Percentiles rank a stretch among this genome's conserved stretches.
Evolutionary conservation across 2,797 vertebrate genomes (phyloP).

Genomic region (Oceanodroma leucorhoa): DNA sequence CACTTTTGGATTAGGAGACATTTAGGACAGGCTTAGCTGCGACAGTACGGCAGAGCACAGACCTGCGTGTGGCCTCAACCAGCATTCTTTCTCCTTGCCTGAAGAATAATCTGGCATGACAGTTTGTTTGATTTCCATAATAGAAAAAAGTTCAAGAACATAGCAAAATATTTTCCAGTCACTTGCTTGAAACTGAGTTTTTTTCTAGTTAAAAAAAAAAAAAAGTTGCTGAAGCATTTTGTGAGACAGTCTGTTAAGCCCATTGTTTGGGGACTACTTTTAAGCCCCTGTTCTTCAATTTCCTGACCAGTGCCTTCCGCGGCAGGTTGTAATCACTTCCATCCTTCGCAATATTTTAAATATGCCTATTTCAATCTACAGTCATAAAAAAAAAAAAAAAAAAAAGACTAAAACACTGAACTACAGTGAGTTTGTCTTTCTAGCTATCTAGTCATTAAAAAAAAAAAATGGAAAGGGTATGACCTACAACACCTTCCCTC

Average conservation of each 20-base stretch:
- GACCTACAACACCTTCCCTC: not conserved
- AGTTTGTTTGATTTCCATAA: conserved; percentile 51
- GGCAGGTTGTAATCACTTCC: conserved; percentile 56
- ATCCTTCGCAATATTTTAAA: conserved; percentile 17
- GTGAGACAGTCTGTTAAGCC: not conserved
- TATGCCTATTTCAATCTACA: not conserved
- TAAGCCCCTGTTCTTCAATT: conserved; percentile 51
- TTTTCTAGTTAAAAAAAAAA: not conserved
- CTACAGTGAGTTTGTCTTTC: not conserved
- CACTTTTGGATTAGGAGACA: not conserved
- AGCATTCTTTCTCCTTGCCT: not conserved
- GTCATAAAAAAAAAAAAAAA: not conserved
- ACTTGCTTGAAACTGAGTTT: not conserved
- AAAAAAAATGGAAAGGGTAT: not conserved
- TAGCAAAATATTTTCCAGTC: conserved; percentile 40
- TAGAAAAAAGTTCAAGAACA: conserved; percentile 39
- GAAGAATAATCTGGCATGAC: conserved; percentile 4
- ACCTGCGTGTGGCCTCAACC: not conserved
- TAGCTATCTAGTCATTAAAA: not conserved
- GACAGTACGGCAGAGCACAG: not conserved
- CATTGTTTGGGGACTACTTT: conserved; percentile 43
- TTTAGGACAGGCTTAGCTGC: not conserved
- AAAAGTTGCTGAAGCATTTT: not conserved
- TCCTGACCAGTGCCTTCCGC: conserved; percentile 4
- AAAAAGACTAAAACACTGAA: not conserved